Evolutionary conservation across 2,888 invertebrate genomes (phyloP).

Genomic region (Andrena trimmerana): DNA sequence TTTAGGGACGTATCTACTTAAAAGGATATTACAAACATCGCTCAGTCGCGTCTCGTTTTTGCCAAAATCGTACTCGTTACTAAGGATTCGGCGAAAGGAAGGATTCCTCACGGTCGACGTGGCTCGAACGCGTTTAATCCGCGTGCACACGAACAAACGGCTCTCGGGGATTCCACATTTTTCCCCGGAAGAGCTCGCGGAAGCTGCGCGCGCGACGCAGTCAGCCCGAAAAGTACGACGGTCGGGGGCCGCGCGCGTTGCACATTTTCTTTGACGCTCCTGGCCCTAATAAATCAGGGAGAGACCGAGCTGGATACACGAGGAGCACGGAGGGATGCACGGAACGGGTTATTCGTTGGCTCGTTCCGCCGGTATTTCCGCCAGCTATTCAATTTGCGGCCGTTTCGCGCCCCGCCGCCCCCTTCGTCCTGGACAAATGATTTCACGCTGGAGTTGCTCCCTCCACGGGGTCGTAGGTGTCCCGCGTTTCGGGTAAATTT

Average conservation of each 20-base stretch:
- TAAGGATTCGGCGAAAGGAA: conserved; percentile 13
- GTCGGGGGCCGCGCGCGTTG: background rate
- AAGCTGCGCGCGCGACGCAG: conserved; percentile 16
- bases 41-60: background rate
- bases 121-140: conserved; percentile 37
- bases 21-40: background rate
- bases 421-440: conserved; percentile 76
- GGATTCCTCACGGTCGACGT: conserved; percentile 31
- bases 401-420: conserved; percentile 73
- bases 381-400: conserved; percentile 80
- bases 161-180: conserved; percentile 35
- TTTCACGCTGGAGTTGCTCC: conserved; percentile 75
- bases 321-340: conserved; percentile 42
- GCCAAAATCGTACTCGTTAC: background rate
- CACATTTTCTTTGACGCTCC: conserved; percentile 68
- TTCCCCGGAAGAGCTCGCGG: background rate
- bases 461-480: conserved; percentile 68
- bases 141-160: conserved; percentile 18
- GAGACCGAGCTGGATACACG: conserved; percentile 61
- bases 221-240: conserved; percentile 32
- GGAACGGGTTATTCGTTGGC: conserved; percentile 76
- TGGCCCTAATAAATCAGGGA: conserved; percentile 71
- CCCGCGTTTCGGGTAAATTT: conserved; percentile 61
- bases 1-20: no score
- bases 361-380: conserved; percentile 77